Evolutionary conservation across 2,888 invertebrate species (phyloP), one percentile per base, ranked within the genome.

Genomic region (Platerodrilus igneus): DNA sequence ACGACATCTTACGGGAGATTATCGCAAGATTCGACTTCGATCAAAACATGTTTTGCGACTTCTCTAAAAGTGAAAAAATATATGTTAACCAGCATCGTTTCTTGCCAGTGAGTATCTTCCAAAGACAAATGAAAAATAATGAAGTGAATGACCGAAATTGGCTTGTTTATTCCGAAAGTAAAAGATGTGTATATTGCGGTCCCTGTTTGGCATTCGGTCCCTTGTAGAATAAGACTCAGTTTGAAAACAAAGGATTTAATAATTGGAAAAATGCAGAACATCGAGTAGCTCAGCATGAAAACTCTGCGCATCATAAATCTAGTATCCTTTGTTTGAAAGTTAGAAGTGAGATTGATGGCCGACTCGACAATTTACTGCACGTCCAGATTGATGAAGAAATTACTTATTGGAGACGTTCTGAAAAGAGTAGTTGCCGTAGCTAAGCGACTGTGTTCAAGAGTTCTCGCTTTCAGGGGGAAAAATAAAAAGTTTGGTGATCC

Each of bases 221-320:
- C n/a, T n/a, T n/a, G n/a, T n/a, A 47, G 41, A 26, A 43, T 32
- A 47, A 15, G 26, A 41, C 41, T 19, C 41, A 48, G 25, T 49
- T 51, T 22, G 43, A 48, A 30, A 40, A 50, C 26, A 45, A 47
- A 47, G 52, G 52, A 45, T 52, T 51, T 29, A 50, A 49, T 50
- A 41, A 52, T 25, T 52, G 53, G 52, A 52, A 52, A 48, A 50
- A 54, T 41, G 48, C 51, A 49, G 46, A 43, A 41, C 13, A 27
- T 19, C 46, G 46, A 41, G 41, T 46, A 41, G 37, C 34, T 45
- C 26, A 49, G 25, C 51, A 52, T 46, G 53, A 53, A 51, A 50
- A 37, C 29, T 50, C 40, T 47, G 37, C 41, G 10, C 32, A 29
- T 47, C 52, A 51, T 48, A 52, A 50, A 46, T 49, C 39, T 28